Evolutionary conservation across 2,888 invertebrate genomes (phyloP).

Genomic region (Noctuana brunneofusca): DNA sequence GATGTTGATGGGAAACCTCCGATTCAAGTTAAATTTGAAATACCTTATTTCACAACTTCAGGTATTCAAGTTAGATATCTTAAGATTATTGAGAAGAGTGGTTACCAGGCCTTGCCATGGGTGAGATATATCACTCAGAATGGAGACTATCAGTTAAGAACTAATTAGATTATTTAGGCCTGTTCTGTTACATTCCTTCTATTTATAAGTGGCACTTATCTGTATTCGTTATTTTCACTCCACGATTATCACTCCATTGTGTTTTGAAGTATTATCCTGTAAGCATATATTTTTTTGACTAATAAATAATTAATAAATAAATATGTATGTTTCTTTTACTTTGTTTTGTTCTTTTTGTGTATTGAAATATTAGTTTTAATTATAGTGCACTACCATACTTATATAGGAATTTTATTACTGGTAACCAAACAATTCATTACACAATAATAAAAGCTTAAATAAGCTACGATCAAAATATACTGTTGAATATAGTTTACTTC

Average conservation of each 20-base stretch:
- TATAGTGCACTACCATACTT: no score
- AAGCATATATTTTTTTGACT: slow-evolving; percentile 43
- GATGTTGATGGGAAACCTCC: slow-evolving; percentile 99
- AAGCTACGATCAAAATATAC: no score
- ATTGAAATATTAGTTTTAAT: background rate
- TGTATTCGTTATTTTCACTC: slow-evolving; percentile 56
- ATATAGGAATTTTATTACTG: no score
- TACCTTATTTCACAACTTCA: slow-evolving; percentile 99
- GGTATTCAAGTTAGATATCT: slow-evolving; percentile 98
- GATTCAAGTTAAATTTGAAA: slow-evolving; percentile 99
- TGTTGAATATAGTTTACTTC: no score
- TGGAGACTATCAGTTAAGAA: slow-evolving; percentile 98
- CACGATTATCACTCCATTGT: slow-evolving; percentile 60
- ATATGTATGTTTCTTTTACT: background rate
- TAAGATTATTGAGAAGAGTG: slow-evolving; percentile 99
- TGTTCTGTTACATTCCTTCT: slow-evolving; percentile 51
- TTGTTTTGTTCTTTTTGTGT: background rate
- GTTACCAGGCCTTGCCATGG: slow-evolving; percentile 99
- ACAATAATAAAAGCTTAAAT: no score
- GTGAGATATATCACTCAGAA: slow-evolving; percentile 99
- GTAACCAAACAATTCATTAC: no score
- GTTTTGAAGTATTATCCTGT: slow-evolving; percentile 61
- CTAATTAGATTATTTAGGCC: slow-evolving; percentile 83
- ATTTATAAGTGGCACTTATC: slow-evolving; percentile 52
- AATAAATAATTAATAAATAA: slow-evolving; percentile 38